Conservation (phyloP, 2,888 invertebrate genomes). For the Dynastes tityus region DNA sequence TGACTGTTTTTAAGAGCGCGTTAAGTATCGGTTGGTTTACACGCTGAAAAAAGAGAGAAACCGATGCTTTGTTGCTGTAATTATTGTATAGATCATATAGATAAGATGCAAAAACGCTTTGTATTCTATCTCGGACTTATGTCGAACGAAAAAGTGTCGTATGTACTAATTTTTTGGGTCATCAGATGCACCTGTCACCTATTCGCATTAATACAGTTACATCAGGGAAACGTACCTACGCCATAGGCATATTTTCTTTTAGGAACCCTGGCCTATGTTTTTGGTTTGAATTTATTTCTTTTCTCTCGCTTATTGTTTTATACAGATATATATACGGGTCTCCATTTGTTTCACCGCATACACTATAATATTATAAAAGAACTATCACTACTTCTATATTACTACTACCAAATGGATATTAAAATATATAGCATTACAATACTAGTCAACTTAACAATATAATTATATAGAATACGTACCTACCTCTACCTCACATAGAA, state of each 20-base stretch:
- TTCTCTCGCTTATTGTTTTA: slow-evolving; percentile 57
- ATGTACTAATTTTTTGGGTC: slow-evolving; percentile 27
- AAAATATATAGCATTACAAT: slow-evolving; percentile 52
- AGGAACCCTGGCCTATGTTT: slow-evolving; percentile 50
- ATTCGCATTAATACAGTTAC: slow-evolving; percentile 11
- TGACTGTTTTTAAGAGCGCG: slow-evolving; percentile 10
- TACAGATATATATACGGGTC: slow-evolving; percentile 48
- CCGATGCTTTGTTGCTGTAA: slow-evolving; percentile 61
- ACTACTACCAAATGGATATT: slow-evolving; percentile 64
- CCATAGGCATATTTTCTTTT: slow-evolving; percentile 17
- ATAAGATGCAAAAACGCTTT: slow-evolving; percentile 15
- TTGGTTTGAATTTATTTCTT: slow-evolving; percentile 3
- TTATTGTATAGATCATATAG: slow-evolving; percentile 53
- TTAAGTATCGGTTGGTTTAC: slow-evolving; percentile 16
- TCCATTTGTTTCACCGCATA: slow-evolving; percentile 19
- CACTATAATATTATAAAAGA: slow-evolving; percentile 21
- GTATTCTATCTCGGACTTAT: slow-evolving; percentile 20
- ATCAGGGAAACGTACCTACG: slow-evolving; percentile 28
- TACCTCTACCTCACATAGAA: slow-evolving; percentile 63
- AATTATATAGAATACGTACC: slow-evolving; percentile 41
- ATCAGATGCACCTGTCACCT: slow-evolving; percentile 44
- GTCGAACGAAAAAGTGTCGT: slow-evolving; percentile 18
- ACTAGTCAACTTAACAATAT: slow-evolving; percentile 58
- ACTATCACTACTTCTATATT: slow-evolving; percentile 32
- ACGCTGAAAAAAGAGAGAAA: slow-evolving; percentile 2